These are phyloP conservation scores for Nibea albiflora DNA, from an alignment of 2,113 vertebrate genomes.

Conservation along the genomic window DNA sequence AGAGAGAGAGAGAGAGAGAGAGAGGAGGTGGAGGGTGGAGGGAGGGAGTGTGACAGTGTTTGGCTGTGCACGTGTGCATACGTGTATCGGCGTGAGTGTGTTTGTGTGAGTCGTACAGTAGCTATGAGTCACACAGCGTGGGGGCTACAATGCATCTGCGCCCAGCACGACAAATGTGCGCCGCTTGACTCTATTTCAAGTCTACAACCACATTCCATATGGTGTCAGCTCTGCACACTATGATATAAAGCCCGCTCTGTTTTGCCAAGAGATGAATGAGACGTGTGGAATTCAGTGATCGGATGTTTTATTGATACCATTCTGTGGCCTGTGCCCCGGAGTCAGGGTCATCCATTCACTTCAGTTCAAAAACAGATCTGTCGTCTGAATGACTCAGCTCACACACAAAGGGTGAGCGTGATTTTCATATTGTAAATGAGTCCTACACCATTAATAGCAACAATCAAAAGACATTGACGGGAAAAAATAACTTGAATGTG, in stretches of 20 bases:
- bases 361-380: not conserved
- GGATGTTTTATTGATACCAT: not conserved
- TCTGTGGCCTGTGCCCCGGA: not conserved
- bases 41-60: conserved; percentile 27
- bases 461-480: not conserved
- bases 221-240: conserved; percentile 64
- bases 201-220: conserved; percentile 77
- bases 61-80: conserved; percentile 36
- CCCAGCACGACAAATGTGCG: conserved; percentile 77
- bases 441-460: not conserved
- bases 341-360: conserved; percentile 6
- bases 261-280: conserved; percentile 54
- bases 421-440: not conserved
- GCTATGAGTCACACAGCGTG: conserved; percentile 80
- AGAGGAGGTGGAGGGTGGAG: conserved; percentile 5
- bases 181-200: conserved; percentile 75
- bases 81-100: conserved; percentile 17
- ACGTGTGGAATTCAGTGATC: conserved; percentile 5
- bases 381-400: conserved; percentile 30
- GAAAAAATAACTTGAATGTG: not conserved
- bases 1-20: conserved; percentile 1
- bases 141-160: conserved; percentile 80
- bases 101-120: conserved; percentile 62
- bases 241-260: conserved; percentile 21
- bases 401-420: not conserved